Evolutionary conservation across 2,797 vertebrate genomes (phyloP).

Genomic region (Kryptopterus vitreolus): DNA sequence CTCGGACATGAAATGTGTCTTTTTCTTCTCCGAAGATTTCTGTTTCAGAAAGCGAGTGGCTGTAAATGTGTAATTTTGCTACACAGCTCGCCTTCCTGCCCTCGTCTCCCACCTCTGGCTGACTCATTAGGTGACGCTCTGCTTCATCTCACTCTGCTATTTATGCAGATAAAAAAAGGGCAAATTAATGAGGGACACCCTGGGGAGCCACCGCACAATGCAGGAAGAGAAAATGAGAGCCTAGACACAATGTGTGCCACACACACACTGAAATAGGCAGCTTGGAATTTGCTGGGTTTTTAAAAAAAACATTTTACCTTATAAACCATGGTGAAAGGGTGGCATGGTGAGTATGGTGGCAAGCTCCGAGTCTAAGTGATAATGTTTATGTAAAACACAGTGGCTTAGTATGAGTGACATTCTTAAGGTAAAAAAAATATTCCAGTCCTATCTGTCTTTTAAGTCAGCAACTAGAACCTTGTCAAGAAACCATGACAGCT

Average conservation of each 20-base stretch:
- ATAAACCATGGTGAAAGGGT: slow-evolving; percentile 44
- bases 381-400: not conserved
- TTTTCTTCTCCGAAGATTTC: not conserved
- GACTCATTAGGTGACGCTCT: slow-evolving; percentile 54
- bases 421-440: not conserved
- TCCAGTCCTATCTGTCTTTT: not conserved
- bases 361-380: slow-evolving; percentile 5
- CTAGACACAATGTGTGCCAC: slow-evolving; percentile 47
- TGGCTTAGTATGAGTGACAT: not conserved
- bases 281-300: slow-evolving; percentile 15
- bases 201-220: slow-evolving; percentile 36
- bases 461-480: not conserved
- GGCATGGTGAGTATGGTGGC: slow-evolving; percentile 19
- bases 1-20: not conserved
- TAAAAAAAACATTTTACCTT: slow-evolving; percentile 36
- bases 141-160: slow-evolving; percentile 60
- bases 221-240: slow-evolving; percentile 49
- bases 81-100: slow-evolving; percentile 52
- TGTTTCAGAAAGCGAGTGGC: slow-evolving; percentile 58
- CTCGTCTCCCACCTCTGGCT: slow-evolving; percentile 52
- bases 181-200: slow-evolving; percentile 58
- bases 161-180: slow-evolving; percentile 64
- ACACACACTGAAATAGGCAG: slow-evolving; percentile 36
- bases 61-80: slow-evolving; percentile 56
- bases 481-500: not conserved